Base-by-base conservation (phyloP, 1,140 invertebrate genomes). In the Caenorhabditis briggsae region DNA sequence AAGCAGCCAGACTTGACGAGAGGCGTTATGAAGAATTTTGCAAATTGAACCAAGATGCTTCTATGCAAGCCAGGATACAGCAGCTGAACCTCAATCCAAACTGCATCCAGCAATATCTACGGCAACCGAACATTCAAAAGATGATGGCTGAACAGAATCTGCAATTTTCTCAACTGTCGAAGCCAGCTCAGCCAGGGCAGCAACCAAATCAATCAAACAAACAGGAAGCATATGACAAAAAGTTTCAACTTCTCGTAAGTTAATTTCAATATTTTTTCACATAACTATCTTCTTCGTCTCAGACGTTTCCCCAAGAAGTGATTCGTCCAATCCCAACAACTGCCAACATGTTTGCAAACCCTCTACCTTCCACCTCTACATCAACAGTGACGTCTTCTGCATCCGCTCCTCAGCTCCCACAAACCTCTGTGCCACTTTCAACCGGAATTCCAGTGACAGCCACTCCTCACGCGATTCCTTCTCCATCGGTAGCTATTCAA, bases 231-330 rank as follows among this genome's bases (percentile, higher is more conserved):
- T 33, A 33, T 33, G 50, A 78, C 20, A 46, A 78, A 14, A 78
- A 78, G 9, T 78, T 78, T 11, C 12, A 78, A 23, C 70, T 78
- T 50, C 20, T 78, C n/a, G 70, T 78, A 78, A 11, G 20, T 74
- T n/a, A 9, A 7, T 65, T 41, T 59, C 2, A 2, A 65, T 18
- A 46, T 46, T 5, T 46, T 5, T 16, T 25, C 2, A 46, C 0
- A 25, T 18, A 18, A 25, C 33, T 25, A 43, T 8, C 16, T 11
- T 16, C 46, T 25, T 23, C 25, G 1, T 33, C 33, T 33, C 33
- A 33, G 33, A 33, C 48, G 70, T 46, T 46, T 23, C 70, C 46
- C 6, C 11, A 78, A 53, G n/a, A n/a, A 5, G 50, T 78, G 11
- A n/a, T 14, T 0, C 70, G 70, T 9, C 70, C 70, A 14, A 78